A percentile compares a stretch with the other conserved stretches of the same genome.
These are phyloP conservation scores for Haplochromis vanheusdeni DNA, from an alignment of 2,113 vertebrate species.

Conservation along the genomic window DNA sequence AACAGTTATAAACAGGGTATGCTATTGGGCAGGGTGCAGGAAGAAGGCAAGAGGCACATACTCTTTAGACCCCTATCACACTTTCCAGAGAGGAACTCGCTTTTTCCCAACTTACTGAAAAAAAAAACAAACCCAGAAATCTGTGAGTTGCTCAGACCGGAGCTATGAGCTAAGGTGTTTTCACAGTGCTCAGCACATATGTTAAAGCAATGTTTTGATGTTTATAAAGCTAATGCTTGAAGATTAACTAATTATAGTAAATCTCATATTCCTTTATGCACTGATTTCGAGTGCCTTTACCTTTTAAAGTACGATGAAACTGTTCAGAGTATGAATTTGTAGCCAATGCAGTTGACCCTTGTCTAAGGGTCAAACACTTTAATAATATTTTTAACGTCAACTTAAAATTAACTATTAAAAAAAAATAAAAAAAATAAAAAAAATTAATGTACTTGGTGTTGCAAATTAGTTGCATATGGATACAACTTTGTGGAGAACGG, in stretches of 20 bases:
- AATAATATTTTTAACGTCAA: neutral
- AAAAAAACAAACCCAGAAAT: constrained; percentile 18
- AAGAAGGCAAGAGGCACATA: constrained; percentile 42
- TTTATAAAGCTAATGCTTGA: neutral
- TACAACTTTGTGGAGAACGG: neutral
- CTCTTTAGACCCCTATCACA: constrained; percentile 60
- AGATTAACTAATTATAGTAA: neutral
- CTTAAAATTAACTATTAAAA: neutral
- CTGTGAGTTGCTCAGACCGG: constrained; percentile 24
- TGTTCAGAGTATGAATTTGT: neutral
- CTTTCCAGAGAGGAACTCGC: constrained; percentile 62
- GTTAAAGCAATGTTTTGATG: neutral
- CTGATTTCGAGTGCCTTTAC: neutral
- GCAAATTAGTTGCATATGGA: neutral
- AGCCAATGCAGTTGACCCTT: neutral
- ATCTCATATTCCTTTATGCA: neutral
- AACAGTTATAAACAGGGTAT: constrained; percentile 56
- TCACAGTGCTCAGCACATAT: constrained; percentile 28
- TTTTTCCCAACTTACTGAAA: constrained; percentile 31
- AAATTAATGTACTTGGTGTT: neutral
- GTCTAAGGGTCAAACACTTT: neutral
- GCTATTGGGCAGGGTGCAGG: constrained; percentile 42
- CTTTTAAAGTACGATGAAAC: neutral
- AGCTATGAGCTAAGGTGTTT: constrained; percentile 60
- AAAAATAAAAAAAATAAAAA: accelerated